Evolutionary conservation across 2,113 vertebrate species (phyloP), one percentile per base, ranked within the genome.

Genomic region (Platichthys flesus): DNA sequence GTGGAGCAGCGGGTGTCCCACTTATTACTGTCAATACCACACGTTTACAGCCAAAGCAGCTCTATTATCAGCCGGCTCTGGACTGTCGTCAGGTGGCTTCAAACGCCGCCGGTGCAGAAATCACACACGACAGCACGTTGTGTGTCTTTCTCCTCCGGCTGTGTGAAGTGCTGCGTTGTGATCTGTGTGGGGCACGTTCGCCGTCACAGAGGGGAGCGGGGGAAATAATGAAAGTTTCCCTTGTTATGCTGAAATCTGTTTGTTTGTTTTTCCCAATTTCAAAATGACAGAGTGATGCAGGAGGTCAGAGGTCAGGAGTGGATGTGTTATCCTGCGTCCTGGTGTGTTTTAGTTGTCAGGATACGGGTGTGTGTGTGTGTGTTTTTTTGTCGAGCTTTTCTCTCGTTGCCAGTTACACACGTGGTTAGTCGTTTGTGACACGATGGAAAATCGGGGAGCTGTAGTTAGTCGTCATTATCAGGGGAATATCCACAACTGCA

Each of bases 11-110:
- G 74, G 85, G 89, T 82, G 91, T 91, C 86, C 85, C 74, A 85
- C 82, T 91, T 92, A 88, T 89, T 83, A 82, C 82, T 85, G 90
- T 90, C 91, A 86, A 85, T 90, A 86, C 82, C 28, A 58, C 83
- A 85, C 84, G 76, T 89, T 86, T 83, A 78, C 80, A 83, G 83
- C 79, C 74, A 85, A 78, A 79, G 31, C 16, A 18, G 71, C 78
- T 89, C 86, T 91, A 91, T 91, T 91, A 91, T 90, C 90, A 91
- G 91, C 64, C 84, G 60, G 65, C 61, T 16, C 69, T 55, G 82
- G 78, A 83, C 85, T 86, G 88, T 88, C 88, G 87, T 90, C 83
- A 83, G 85, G 85, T 90, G 81, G 40, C 88, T 90, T 88, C 84
- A 90, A 90, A 90, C 71, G 21, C 79, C 40, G 75, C 26, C 26